A percentile compares a stretch with the other conserved stretches of the same genome.
These are phyloP conservation scores for Lepidurus packardi DNA, from an alignment of 1,140 invertebrate genomes.

Conservation along the genomic window DNA sequence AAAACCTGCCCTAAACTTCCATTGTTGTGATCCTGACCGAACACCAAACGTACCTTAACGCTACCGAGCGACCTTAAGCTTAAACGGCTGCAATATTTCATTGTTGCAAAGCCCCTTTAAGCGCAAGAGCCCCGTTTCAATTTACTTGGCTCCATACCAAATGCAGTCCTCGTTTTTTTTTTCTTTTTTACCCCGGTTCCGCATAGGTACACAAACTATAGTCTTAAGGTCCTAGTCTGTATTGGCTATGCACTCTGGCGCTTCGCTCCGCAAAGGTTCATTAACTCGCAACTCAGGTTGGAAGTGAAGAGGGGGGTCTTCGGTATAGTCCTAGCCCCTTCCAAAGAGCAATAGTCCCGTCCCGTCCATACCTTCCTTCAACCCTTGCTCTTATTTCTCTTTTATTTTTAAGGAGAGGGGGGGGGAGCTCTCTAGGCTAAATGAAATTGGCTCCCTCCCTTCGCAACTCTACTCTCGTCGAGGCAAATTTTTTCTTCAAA, in stretches of 20 bases:
- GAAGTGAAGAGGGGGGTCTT: background rate
- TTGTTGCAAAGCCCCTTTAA: too few species aligned
- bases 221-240: background rate
- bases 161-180: background rate
- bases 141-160: background rate
- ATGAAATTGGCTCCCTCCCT: conserved; percentile 3
- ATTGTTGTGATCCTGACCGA: too few species aligned
- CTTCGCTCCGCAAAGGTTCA: background rate
- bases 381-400: background rate
- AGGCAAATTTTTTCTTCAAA: background rate
- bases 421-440: background rate
- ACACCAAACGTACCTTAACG: too few species aligned
- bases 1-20: too few species aligned
- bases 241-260: conserved; percentile 13
- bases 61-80: too few species aligned
- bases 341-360: too few species aligned
- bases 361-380: background rate
- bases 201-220: background rate
- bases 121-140: background rate
- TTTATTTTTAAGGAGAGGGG: background rate
- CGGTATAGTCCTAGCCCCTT: too few species aligned
- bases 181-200: background rate
- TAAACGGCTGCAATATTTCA: too few species aligned
- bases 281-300: conserved; percentile 17
- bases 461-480: background rate